Evolutionary conservation across 2,888 invertebrate genomes (phyloP).

Genomic region (Tethea ocularis): DNA sequence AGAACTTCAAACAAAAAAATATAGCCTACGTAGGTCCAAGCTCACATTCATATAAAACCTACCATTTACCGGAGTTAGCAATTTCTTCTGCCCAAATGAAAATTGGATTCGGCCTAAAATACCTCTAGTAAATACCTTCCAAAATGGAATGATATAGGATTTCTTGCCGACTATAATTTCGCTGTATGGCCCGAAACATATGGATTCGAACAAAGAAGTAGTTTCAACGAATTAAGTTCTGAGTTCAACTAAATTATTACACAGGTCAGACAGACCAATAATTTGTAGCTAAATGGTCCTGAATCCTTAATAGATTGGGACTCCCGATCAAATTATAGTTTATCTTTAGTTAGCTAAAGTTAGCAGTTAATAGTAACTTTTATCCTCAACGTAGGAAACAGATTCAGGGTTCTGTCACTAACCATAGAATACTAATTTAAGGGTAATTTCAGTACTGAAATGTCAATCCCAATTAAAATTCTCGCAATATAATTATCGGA

Average conservation of each 20-base stretch:
- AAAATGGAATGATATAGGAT: background rate
- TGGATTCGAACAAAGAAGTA: background rate
- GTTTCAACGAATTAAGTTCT: background rate
- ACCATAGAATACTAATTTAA: background rate
- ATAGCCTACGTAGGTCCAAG: background rate
- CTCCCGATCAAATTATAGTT: background rate
- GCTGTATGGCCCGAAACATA: background rate
- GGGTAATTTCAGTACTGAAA: no score
- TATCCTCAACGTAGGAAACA: background rate
- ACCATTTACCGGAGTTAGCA: background rate
- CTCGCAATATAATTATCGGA: no score
- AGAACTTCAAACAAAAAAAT: background rate
- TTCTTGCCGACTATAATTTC: background rate
- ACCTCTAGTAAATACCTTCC: background rate
- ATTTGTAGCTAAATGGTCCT: background rate
- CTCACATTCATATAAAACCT: background rate
- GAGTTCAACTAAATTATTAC: background rate
- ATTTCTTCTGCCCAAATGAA: background rate
- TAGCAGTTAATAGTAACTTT: no score
- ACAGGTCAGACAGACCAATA: background rate
- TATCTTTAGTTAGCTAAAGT: background rate
- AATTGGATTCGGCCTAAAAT: constrained; percentile 1
- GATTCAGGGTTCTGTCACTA: background rate
- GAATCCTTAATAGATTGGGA: background rate
- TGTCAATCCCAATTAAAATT: no score